Evolutionary conservation across 2,888 invertebrate species (phyloP), one percentile per base, ranked within the genome.

Genomic region (Melinaea marsaeus): DNA sequence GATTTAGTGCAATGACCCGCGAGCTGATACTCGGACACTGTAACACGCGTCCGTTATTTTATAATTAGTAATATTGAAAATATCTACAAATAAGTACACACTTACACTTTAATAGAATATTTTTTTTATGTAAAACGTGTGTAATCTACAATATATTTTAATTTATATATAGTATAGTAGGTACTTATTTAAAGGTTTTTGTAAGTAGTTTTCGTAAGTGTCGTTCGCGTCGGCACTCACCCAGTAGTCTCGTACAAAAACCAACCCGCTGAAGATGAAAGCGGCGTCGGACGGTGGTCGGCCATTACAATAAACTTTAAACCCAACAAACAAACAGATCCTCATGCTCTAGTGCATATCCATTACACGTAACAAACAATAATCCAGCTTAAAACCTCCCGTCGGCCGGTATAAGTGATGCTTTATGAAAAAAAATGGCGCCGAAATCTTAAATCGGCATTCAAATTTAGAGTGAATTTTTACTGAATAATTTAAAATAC

Each of bases 331-430:
- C 83, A 85, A 83, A 83, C 80, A 69, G 74, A 73, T 78, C 71
- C 81, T 84, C 86, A 84, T 86, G 89, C 86, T 85, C 88, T 85
- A 84, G 80, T 89, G 88, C 85, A 86, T 88, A 89, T 89, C 89
- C 82, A 87, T 89, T 89, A 87, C 89, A 86, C 66, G 72, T 64
- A 69, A 71, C 69, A 71, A 71, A 77, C 74, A 69, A 79, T 83
- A 79, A 86, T 81, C 85, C 81, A 75, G 71, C 62, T 76, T 79
- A 77, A 78, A 75, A 79, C 74, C 75, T 77, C 59, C 63, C 68
- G 71, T 71, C 74, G 75, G 77, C 76, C 72, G 79, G 76, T 76
- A 79, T 72, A 74, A 70, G 48, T 56, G 37, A 67, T 66, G 72
- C 72, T 67, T 68, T 67, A 58, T 33, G 54, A 68, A 67, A 63